A percentile compares a stretch with the other conserved stretches of the same genome.
phyloP scores from a whole-genome alignment of 64 coral and sea anemone species.

The Cladopsammia gracilis region DNA sequence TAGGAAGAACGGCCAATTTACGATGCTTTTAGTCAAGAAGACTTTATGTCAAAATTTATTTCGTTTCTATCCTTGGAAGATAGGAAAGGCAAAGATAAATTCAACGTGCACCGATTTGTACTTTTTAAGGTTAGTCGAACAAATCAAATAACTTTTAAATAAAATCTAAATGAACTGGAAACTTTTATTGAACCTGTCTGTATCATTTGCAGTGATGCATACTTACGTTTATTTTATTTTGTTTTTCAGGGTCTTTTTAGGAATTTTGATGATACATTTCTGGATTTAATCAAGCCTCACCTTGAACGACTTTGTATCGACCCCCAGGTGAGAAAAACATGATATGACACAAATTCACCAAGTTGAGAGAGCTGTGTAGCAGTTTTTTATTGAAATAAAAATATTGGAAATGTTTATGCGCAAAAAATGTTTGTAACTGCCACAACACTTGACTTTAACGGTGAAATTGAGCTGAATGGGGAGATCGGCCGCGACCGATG shows the following conservation, averaged over 20 bases:
- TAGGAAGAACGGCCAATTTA: constrained; percentile 90
- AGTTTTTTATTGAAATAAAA: no score
- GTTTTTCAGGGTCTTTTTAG: constrained; percentile 89
- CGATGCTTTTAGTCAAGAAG: constrained; percentile 84
- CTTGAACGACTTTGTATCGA: constrained; percentile 87
- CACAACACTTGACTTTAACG: no score
- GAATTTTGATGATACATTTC: constrained; percentile 86
- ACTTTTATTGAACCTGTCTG: no score
- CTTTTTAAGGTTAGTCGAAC: constrained; percentile 87
- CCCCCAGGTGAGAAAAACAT: constrained; percentile 71
- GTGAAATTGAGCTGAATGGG: no score
- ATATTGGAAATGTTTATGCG: no score
- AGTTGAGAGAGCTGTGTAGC: no score
- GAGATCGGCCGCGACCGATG: no score
- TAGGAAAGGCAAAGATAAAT: constrained; percentile 98
- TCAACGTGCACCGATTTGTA: constrained; percentile 90
- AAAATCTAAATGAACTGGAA: no score
- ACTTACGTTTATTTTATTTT: not conserved
- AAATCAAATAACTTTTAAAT: no score
- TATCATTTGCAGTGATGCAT: no score
- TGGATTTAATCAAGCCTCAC: constrained; percentile 89
- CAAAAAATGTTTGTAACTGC: no score
- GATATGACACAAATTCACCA: no score
- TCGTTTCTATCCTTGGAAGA: constrained; percentile 93
- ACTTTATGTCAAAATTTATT: constrained; percentile 92